Evolutionary conservation across 2,888 invertebrate species (phyloP), one percentile per base, ranked within the genome.

Genomic region (Athalia circularis): DNA sequence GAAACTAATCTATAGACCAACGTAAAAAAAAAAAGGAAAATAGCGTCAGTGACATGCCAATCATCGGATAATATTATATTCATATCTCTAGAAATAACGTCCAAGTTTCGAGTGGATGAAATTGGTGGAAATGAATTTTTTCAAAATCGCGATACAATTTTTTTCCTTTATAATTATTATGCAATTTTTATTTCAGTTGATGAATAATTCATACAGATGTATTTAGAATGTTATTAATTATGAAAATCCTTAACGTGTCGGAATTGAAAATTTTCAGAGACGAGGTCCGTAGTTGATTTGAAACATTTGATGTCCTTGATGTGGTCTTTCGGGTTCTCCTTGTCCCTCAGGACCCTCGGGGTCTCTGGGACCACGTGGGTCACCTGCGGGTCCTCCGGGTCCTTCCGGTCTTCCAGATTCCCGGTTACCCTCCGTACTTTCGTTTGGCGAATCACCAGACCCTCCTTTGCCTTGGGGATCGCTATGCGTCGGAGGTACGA

Each of bases 321-420:
- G 29, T 13, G 64, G 64, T 13, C 76, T 64, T 43, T 29, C 76
- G n/a, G 29, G 29, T 29, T 29, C 48, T 13, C 3, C 64, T 8
- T 9, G 64, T 75, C 62, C 62, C 7, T 57, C 70, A 72, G 76
- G 76, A 3, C 76, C 65, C n/a, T 43, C 74, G 13, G n/a, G 74
- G 11, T 48, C 65, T n/a, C 67, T 52, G 45, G 70, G 70, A 8
- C 70, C 67, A 1, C 11, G 52, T 29, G 8, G 67, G 13, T 11
- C 11, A 6, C 6, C 47, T 5, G 11, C 11, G 3, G 65, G 65
- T 47, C 65, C 65, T 13, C n/a, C 15, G 29, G 65, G 65, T 48
- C 29, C 7, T 11, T 50, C 67, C 8, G 67, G 67, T 67, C 52
- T 52, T 52, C 52, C 67, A 9, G 67, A 11, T 52, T 8, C 65